These are phyloP conservation scores for Haliaeetus leucogaster DNA, from an alignment of 2,113 vertebrate species.

Conservation along the genomic window DNA sequence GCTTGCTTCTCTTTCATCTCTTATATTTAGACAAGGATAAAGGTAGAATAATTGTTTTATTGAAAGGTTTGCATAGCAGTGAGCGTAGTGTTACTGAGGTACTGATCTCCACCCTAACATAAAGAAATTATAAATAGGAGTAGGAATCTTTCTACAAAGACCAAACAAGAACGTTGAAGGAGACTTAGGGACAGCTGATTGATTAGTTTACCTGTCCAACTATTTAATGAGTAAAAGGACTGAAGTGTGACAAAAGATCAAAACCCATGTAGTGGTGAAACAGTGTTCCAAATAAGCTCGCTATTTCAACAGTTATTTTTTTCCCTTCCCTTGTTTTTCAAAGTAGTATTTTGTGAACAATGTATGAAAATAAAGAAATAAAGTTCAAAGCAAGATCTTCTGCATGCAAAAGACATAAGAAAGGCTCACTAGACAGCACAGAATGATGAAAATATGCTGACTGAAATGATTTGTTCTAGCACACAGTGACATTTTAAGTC, in stretches of 20 bases:
- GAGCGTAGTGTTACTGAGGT: neutral
- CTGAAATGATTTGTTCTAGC: neutral
- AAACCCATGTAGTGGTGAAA: neutral
- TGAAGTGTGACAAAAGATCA: neutral
- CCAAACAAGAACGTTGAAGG: neutral
- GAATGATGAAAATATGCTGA: neutral
- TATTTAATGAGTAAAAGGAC: neutral
- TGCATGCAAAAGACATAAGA: neutral
- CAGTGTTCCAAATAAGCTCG: neutral
- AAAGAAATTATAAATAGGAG: neutral
- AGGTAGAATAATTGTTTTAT: neutral
- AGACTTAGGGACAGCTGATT: neutral
- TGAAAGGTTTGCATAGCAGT: neutral
- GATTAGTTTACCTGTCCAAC: neutral
- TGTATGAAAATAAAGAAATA: neutral
- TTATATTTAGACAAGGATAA: neutral
- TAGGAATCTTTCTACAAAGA: neutral
- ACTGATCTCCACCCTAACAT: neutral
- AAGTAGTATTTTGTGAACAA: neutral
- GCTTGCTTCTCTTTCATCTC: neutral
- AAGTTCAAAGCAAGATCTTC: neutral
- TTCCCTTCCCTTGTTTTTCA: neutral
- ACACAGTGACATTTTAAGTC: neutral
- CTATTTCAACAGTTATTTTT: neutral
- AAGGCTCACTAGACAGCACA: neutral